phyloP scores from a whole-genome alignment of 2,888 invertebrate genomes.

The Dimorphilus gyrociliatus region DNA sequence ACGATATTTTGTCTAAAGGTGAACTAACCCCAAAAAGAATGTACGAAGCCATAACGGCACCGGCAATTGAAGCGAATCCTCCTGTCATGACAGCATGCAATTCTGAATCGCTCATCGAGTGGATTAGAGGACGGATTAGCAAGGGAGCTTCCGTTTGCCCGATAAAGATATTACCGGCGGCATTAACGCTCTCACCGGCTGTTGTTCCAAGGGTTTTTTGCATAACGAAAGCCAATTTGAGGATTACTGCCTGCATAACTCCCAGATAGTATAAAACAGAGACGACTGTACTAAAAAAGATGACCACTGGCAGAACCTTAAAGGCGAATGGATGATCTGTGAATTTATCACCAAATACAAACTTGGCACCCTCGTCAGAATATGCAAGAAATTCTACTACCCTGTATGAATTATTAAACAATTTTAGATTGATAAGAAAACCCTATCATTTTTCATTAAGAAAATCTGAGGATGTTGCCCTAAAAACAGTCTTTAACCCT shows the following conservation, averaged over 20 bases:
- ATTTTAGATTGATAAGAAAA: no score
- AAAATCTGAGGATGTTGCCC: no score
- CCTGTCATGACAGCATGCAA: slow-evolving; percentile 81
- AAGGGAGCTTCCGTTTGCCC: slow-evolving; percentile 87
- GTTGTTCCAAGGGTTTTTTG: slow-evolving; percentile 58
- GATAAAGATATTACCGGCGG: slow-evolving; percentile 81
- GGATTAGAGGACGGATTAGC: slow-evolving; percentile 68
- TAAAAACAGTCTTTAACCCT: no score
- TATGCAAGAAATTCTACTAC: slow-evolving; percentile 59
- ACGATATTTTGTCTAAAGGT: neutral
- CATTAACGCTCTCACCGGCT: slow-evolving; percentile 79
- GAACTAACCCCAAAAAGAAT: slow-evolving; percentile 61
- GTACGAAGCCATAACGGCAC: slow-evolving; percentile 70
- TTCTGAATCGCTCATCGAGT: slow-evolving; percentile 70
- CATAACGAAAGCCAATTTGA: slow-evolving; percentile 61
- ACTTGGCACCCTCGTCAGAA: slow-evolving; percentile 58
- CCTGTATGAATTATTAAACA: no score
- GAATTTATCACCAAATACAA: slow-evolving; percentile 54
- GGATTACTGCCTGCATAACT: slow-evolving; percentile 65
- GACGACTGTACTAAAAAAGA: slow-evolving; percentile 78
- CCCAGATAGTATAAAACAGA: slow-evolving; percentile 70
- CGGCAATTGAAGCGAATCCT: slow-evolving; percentile 88
- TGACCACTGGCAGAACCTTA: slow-evolving; percentile 65
- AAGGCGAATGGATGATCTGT: slow-evolving; percentile 58
- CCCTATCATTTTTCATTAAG: no score